phyloP scores from a whole-genome alignment of 2,113 vertebrate genomes.

The Crotalus tigris region DNA sequence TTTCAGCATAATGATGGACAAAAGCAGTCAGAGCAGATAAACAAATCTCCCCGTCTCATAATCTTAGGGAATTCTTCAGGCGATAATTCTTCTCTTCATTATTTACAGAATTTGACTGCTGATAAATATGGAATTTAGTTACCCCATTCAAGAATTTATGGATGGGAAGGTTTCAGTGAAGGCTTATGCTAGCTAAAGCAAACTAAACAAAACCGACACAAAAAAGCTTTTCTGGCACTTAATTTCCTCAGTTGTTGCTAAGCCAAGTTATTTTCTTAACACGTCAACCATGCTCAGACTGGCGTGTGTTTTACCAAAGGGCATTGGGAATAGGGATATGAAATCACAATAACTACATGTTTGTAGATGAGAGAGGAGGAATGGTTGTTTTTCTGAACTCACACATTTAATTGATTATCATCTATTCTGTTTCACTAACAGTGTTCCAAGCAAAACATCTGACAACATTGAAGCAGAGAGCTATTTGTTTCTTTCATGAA shows the following conservation, averaged over 20 bases:
- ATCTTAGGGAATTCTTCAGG: not conserved
- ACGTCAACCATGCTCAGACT: slow-evolving; percentile 50
- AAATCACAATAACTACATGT: slow-evolving; percentile 42
- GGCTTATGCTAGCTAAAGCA: not conserved
- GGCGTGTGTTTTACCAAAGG: slow-evolving; percentile 54
- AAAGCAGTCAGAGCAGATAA: not conserved
- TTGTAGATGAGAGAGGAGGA: slow-evolving; percentile 46
- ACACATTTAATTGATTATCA: slow-evolving; percentile 52
- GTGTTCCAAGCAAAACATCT: slow-evolving; percentile 37
- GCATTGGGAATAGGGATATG: slow-evolving; percentile 53
- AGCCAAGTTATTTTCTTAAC: slow-evolving; percentile 52
- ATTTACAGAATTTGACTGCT: not conserved
- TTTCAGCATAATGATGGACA: not conserved
- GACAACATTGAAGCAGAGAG: slow-evolving; percentile 25
- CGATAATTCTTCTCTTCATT: not conserved
- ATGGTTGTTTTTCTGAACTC: slow-evolving; percentile 37
- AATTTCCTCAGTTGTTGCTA: slow-evolving; percentile 32
- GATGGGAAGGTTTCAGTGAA: slow-evolving; percentile 19
- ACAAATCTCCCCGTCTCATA: not conserved
- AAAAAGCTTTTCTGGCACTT: slow-evolving; percentile 17
- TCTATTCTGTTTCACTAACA: slow-evolving; percentile 25
- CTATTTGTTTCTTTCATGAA: slow-evolving; percentile 17
- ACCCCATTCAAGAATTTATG: slow-evolving; percentile 5
- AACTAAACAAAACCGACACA: not conserved
- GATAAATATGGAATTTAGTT: slow-evolving; percentile 3